A percentile compares a stretch with the other conserved stretches of the same genome.
Conservation (phyloP, 37 sponge, comb jelly and placozoan species). For the Amphimedon queenslandica region DNA sequence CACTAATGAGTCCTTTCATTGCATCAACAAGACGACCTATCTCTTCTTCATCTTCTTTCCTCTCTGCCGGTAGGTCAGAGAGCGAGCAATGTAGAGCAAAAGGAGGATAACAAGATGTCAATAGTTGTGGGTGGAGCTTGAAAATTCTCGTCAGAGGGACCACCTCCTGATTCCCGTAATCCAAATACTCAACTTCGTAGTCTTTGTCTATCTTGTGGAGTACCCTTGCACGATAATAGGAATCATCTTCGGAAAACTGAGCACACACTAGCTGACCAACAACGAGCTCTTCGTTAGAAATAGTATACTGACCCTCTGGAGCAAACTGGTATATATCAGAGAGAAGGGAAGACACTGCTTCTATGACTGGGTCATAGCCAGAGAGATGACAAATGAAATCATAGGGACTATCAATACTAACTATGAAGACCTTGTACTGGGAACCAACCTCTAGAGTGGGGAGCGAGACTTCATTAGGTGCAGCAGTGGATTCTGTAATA, state of each 20-base stretch:
- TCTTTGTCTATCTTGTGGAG: neutral
- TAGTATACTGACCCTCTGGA: neutral
- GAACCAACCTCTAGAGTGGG: neutral
- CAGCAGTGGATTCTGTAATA: neutral
- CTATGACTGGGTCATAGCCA: neutral
- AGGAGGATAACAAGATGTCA: slow-evolving; percentile 19
- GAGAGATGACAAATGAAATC: slow-evolving; percentile 38
- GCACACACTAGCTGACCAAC: slow-evolving; percentile 38
- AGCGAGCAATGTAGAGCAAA: slow-evolving; percentile 50
- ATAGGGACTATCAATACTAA: slow-evolving; percentile 12
- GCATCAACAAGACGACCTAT: slow-evolving; percentile 7
- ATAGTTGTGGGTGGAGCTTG: slow-evolving; percentile 2
- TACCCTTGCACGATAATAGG: slow-evolving; percentile 56
- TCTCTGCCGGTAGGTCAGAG: slow-evolving; percentile 26
- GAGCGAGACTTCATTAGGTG: neutral
- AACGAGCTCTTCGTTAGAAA: neutral
- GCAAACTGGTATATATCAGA: neutral
- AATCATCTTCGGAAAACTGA: slow-evolving; percentile 43
- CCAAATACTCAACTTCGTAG: slow-evolving; percentile 54
- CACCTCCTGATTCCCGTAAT: slow-evolving; percentile 69
- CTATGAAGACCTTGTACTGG: slow-evolving; percentile 15
- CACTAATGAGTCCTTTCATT: slow-evolving; percentile 19
- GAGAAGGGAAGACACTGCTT: slow-evolving; percentile 8
- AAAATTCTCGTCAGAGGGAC: slow-evolving; percentile 23
- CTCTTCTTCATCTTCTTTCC: slow-evolving; percentile 1